phyloP scores from a whole-genome alignment of 2,113 vertebrate genomes.

The Ellobius talpinus region DNA sequence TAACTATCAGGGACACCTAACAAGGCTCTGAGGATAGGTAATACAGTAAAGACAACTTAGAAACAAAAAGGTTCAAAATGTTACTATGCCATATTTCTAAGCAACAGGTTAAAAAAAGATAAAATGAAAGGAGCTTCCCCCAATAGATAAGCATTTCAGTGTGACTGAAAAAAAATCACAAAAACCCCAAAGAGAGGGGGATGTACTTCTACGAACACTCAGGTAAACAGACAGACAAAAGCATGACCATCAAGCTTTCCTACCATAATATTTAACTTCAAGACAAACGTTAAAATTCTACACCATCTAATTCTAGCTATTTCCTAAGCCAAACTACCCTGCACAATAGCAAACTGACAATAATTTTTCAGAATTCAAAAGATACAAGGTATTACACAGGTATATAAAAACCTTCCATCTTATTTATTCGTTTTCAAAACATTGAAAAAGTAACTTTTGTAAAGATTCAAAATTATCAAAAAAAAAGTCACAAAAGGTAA shows the following conservation, averaged over 20 bases:
- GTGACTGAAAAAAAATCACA: not conserved
- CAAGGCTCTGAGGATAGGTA: not conserved
- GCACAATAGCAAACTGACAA: not conserved
- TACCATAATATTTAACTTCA: not conserved
- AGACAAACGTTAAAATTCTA: conserved; percentile 14
- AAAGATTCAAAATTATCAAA: not conserved
- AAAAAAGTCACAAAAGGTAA: not conserved
- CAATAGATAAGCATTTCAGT: not conserved
- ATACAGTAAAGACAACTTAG: not conserved
- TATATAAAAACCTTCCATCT: not conserved
- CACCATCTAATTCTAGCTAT: not conserved
- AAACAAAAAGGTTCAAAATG: not conserved
- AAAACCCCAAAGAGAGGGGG: not conserved
- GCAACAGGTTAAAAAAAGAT: not conserved
- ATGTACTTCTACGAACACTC: not conserved
- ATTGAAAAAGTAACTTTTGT: not conserved
- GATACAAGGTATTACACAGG: not conserved
- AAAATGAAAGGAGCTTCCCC: not conserved
- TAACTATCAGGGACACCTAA: not conserved
- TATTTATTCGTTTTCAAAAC: not conserved
- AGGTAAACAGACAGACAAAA: not conserved
- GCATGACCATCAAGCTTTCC: not conserved
- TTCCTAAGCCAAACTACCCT: conserved; percentile 28
- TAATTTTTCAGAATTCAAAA: not conserved
- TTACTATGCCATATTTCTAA: not conserved